phyloP scores from a whole-genome alignment of 2,888 invertebrate genomes.

The Allygus modestus region DNA sequence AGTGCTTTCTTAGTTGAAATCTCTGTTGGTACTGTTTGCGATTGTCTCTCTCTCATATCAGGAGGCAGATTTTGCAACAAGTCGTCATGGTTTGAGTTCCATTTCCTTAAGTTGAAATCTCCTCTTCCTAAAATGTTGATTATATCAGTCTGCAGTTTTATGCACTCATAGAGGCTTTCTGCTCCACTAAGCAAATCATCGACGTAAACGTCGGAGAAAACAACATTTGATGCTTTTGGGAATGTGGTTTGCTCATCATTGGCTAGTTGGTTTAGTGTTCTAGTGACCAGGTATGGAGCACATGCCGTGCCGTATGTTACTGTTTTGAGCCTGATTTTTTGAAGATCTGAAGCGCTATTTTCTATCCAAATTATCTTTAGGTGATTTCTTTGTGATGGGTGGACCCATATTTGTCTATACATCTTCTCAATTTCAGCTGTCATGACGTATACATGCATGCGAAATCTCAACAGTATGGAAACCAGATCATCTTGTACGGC shows the following conservation, averaged over 20 bases:
- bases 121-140: too few relatives aligned
- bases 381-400: conserved; percentile 64
- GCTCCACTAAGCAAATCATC: too few relatives aligned
- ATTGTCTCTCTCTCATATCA: not conserved
- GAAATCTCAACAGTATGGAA: conserved; percentile 61
- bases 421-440: conserved; percentile 71
- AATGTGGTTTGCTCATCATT: too few relatives aligned
- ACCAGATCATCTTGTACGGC: conserved; percentile 64
- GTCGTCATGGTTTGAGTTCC: too few relatives aligned
- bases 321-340: conserved; percentile 66
- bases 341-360: conserved; percentile 62
- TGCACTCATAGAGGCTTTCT: too few relatives aligned
- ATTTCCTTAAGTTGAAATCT: too few relatives aligned
- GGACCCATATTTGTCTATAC: conserved; percentile 69
- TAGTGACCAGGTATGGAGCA: too few relatives aligned
- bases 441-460: conserved; percentile 59
- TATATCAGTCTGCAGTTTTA: too few relatives aligned
- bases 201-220: too few relatives aligned
- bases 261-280: too few relatives aligned
- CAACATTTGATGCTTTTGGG: too few relatives aligned
- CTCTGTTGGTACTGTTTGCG: conserved; percentile 5
- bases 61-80: not conserved
- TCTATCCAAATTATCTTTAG: conserved; percentile 70
- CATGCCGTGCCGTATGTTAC: conserved; percentile 70
- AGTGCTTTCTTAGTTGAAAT: too few relatives aligned